These are phyloP conservation scores for Erynnis tages DNA, from an alignment of 2,888 invertebrate genomes.

Conservation along the genomic window DNA sequence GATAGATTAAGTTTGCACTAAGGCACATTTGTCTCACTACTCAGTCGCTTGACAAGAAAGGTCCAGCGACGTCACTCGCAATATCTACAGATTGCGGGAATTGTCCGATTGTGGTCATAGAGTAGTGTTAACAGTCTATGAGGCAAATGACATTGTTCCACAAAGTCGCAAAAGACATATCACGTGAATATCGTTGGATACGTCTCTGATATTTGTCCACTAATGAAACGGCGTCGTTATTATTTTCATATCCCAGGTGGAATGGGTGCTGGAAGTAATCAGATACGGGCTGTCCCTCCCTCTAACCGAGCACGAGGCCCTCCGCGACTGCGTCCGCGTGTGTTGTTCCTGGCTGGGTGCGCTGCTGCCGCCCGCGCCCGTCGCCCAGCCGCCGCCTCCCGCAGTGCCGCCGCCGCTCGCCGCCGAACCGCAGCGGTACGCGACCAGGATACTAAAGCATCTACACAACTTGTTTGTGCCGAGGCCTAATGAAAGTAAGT, in stretches of 20 bases:
- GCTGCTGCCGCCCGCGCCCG: constrained; percentile 91
- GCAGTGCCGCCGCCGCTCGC: constrained; percentile 94
- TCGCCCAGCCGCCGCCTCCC: constrained; percentile 90
- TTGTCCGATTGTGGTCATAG: too few species aligned
- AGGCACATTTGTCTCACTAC: too few species aligned
- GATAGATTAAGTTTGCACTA: too few species aligned
- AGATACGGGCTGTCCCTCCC: constrained; percentile 96
- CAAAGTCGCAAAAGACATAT: too few species aligned
- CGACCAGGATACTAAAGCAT: constrained; percentile 94
- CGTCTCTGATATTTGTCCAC: too few species aligned
- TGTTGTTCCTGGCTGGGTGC: constrained; percentile 98
- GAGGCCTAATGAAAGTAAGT: constrained; percentile 93
- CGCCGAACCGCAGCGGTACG: constrained; percentile 94
- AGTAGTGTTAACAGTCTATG: too few species aligned
- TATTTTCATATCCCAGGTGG: constrained; percentile 88
- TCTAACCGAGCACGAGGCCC: constrained; percentile 94
- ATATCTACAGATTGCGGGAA: too few species aligned
- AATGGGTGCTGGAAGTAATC: constrained; percentile 93
- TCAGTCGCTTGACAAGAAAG: too few species aligned
- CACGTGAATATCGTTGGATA: too few species aligned
- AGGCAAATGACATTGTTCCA: too few species aligned
- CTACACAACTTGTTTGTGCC: constrained; percentile 97
- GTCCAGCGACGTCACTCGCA: too few species aligned
- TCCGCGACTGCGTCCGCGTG: constrained; percentile 97
- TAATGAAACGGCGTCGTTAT: too few species aligned